Base-by-base conservation (phyloP, 2,888 invertebrate genomes). In the Therioaphis trifolii region DNA sequence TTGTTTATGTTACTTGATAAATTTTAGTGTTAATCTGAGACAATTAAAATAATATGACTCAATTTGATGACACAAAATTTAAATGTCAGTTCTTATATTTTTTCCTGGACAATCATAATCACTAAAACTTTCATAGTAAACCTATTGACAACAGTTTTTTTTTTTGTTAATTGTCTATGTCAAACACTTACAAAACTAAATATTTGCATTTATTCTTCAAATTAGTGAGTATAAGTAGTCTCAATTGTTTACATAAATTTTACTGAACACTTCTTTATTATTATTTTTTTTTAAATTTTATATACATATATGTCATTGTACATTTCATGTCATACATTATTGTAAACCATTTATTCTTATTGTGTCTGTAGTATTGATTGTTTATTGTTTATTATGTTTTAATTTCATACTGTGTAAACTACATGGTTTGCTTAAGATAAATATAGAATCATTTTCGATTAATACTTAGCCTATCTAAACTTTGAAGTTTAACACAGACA, bases 171-270 rank as follows among this genome's bases (percentile, higher is more conserved):
- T 35, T 35, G n/a, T 21, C 11, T 40, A 40, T 24, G 18, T 40
- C 9, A 24, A 24, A 24, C 7, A 58, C 2, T 9, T 58, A 40
- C 18, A 5, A 43, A 40, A n/a, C 5, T n/a, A 29, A n/a, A n/a
- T 35, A 58, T 5, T n/a, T 63, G 0, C 7, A 27, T 49, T 49
- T 76, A 46, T 63, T 46, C 46, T 76, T 58, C 76, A 29, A 0
- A 63, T 76, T 74, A 61, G 76, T 76, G 63, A 76, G 76, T 76
- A 76, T n/a, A 21, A 27, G 15, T 71, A 21, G 15, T n/a, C 4
- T 21, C 21, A 21, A 7, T 55, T 18, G 18, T 55, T 49, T 46
- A 14, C 27, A 27, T 21, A 27, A 14, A 24, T 49, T 18, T 71
- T 69, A 24, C 11, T 43, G n/a, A n/a, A n/a, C n/a, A n/a, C n/a